These are phyloP conservation scores for Ophion ventricosus DNA, from an alignment of 2,888 invertebrate species.

Conservation along the genomic window DNA sequence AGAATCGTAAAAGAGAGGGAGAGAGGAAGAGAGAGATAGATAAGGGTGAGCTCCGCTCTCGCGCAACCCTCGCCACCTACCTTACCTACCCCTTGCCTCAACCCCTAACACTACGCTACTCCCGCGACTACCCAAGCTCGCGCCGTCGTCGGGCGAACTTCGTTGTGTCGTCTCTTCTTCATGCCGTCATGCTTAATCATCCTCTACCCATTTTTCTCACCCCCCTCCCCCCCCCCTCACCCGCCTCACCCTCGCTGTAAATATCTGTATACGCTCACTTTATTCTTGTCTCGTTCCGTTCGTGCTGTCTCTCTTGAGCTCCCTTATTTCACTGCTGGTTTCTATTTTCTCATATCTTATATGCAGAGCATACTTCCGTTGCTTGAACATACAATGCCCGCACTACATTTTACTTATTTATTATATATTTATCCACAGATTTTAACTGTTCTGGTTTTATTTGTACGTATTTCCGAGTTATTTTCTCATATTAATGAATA, in stretches of 20 bases:
- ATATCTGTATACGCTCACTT: conserved; percentile 10
- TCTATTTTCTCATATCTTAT: conserved; percentile 35
- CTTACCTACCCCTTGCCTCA: conserved; percentile 23
- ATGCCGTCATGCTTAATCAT: conserved; percentile 44
- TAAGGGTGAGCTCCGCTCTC: conserved; percentile 20
- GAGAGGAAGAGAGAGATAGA: conserved; percentile 24
- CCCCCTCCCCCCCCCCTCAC: neutral
- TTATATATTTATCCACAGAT: too few species aligned
- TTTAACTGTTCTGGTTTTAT: too few species aligned
- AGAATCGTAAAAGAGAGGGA: conserved; percentile 13
- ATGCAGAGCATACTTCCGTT: neutral
- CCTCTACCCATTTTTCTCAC: conserved; percentile 24
- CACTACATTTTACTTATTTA: too few species aligned
- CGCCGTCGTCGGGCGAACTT: conserved; percentile 60
- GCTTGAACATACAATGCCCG: too few species aligned
- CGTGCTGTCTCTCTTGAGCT: conserved; percentile 54
- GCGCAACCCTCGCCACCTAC: conserved; percentile 51
- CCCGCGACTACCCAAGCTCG: conserved; percentile 28
- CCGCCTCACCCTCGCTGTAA: conserved; percentile 7
- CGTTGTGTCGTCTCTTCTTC: conserved; percentile 53
- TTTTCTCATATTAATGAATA: too few species aligned
- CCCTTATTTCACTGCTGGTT: conserved; percentile 41
- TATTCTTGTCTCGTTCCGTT: conserved; percentile 59
- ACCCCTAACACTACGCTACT: neutral
- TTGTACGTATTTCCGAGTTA: too few species aligned